phyloP scores from a whole-genome alignment of 2,888 invertebrate species.

The Lysandra coridon region DNA sequence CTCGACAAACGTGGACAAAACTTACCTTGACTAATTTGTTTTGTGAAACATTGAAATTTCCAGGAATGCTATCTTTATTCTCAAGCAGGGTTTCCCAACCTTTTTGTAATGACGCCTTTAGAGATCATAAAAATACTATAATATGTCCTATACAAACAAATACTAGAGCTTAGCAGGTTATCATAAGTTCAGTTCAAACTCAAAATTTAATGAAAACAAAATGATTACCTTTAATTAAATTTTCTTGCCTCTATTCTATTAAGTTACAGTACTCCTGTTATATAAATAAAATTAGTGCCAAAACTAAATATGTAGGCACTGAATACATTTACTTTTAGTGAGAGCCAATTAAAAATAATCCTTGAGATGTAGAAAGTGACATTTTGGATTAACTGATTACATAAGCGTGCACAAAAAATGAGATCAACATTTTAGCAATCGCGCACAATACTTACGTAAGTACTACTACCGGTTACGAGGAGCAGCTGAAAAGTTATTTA shows the following conservation, averaged over 20 bases:
- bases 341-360: conserved; percentile 2
- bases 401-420: conserved; percentile 13
- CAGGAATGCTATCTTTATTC: not conserved
- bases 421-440: conserved; percentile 20
- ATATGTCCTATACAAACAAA: too few species aligned
- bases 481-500: not conserved
- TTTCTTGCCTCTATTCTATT: too few species aligned
- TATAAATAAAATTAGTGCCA: too few species aligned
- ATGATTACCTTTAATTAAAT: too few species aligned
- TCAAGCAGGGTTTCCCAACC: not conserved
- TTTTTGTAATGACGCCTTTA: not conserved
- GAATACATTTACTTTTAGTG: not conserved
- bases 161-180: too few species aligned
- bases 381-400: conserved; percentile 1
- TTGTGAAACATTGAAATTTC: not conserved
- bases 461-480: not conserved
- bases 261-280: too few species aligned
- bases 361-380: conserved; percentile 5
- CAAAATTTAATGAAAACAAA: too few species aligned
- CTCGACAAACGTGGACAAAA: not conserved
- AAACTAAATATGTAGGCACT: too few species aligned
- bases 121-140: too few species aligned
- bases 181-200: too few species aligned
- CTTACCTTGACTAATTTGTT: conserved; percentile 7
- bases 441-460: not conserved